Percentiles rank a stretch among this genome's conserved stretches.
phyloP scores from a whole-genome alignment of 2,113 vertebrate genomes.

The Vicugna pacos region DNA sequence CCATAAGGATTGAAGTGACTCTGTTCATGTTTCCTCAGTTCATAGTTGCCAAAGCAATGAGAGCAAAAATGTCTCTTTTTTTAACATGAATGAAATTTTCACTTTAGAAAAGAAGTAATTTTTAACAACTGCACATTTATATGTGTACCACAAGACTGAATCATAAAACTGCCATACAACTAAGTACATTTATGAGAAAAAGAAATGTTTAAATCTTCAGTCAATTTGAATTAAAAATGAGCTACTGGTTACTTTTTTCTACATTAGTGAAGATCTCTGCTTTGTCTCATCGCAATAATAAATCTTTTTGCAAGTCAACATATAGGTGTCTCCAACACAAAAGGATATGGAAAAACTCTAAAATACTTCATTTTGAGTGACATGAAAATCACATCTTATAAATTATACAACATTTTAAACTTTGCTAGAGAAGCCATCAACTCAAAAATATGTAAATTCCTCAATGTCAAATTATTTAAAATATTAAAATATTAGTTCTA shows the following conservation, averaged over 20 bases:
- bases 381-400: background rate
- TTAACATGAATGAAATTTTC: background rate
- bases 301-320: constrained; percentile 21
- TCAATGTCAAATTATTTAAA: background rate
- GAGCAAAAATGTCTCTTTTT: background rate
- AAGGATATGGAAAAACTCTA: background rate
- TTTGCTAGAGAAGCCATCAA: background rate
- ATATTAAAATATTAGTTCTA: background rate
- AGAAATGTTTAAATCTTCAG: background rate
- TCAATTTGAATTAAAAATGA: background rate
- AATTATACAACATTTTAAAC: background rate
- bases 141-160: background rate
- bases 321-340: background rate
- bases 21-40: background rate
- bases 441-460: background rate
- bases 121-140: background rate
- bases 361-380: background rate
- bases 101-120: background rate
- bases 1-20: background rate
- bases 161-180: background rate
- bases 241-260: background rate
- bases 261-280: background rate
- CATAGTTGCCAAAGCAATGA: background rate
- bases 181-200: background rate
- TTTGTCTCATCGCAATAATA: background rate